Percentiles rank a stretch among this genome's conserved stretches.
Conservation (phyloP, 2,797 vertebrate species). For the Tragopan temminckii region DNA sequence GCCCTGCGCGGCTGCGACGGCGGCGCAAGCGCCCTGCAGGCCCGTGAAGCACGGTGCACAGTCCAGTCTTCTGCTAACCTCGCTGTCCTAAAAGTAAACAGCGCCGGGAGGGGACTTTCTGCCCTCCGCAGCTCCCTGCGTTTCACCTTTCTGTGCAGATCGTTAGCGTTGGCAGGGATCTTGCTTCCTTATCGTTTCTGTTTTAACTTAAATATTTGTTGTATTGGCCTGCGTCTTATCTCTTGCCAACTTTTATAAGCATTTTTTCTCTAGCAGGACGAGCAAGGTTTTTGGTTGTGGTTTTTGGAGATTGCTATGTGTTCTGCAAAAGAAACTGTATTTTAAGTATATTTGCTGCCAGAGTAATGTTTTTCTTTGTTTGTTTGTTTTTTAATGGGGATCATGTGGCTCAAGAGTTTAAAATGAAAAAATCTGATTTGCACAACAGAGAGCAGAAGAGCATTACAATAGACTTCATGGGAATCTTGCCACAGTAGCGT, state of each 20-base stretch:
- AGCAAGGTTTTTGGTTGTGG: not conserved
- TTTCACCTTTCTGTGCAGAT: not conserved
- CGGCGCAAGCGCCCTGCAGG: no score
- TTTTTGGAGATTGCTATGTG: not conserved
- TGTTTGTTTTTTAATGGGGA: no score
- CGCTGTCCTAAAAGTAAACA: not conserved
- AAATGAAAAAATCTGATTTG: not conserved
- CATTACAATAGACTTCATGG: not conserved
- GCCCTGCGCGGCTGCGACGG: no score
- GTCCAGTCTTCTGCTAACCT: not conserved
- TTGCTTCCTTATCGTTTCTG: not conserved
- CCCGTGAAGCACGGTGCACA: accelerated
- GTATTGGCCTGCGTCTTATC: not conserved
- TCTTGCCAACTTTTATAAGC: not conserved
- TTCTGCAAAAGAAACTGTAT: not conserved
- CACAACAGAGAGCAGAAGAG: not conserved
- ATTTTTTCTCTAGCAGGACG: not conserved
- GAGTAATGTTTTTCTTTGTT: not conserved
- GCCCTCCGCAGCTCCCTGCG: not conserved
- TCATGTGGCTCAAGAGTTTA: not conserved
- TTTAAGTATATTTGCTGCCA: not conserved
- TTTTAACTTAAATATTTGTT: not conserved
- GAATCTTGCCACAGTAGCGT: not conserved
- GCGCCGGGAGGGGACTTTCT: not conserved
- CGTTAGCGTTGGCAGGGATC: not conserved